Conservation (phyloP, 2,888 invertebrate species). For the Encarsia formosa region DNA sequence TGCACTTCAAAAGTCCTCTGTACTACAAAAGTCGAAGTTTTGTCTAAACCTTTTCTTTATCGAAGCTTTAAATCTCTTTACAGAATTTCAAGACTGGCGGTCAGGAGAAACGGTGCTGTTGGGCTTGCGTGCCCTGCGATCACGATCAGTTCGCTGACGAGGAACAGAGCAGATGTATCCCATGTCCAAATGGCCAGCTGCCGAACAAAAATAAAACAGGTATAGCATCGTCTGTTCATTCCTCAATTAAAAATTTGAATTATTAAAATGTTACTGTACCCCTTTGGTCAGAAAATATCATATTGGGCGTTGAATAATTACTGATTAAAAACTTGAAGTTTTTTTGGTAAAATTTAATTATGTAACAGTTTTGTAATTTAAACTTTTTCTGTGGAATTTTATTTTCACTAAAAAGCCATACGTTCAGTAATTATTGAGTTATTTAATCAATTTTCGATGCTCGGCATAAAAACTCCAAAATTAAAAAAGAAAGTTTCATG, state of each 20-base stretch:
- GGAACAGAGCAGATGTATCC: conserved; percentile 56
- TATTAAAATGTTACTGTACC: too few species aligned
- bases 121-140: conserved; percentile 70
- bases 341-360: background rate
- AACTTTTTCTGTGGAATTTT: too few species aligned
- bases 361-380: too few species aligned
- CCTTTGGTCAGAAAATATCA: background rate
- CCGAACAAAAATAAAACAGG: conserved; percentile 63
- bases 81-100: conserved; percentile 60
- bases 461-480: too few species aligned
- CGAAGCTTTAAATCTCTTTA: conserved; percentile 1
- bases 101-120: conserved; percentile 67
- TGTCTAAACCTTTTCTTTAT: too few species aligned
- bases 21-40: too few species aligned
- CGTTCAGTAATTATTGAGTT: too few species aligned
- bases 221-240: conserved; percentile 33
- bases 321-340: background rate
- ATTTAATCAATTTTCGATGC: too few species aligned
- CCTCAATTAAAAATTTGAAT: too few species aligned
- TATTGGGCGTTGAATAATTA: background rate
- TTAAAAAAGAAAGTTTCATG: too few species aligned
- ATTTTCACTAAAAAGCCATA: too few species aligned
- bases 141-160: conserved; percentile 60
- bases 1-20: too few species aligned
- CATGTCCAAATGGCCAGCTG: conserved; percentile 62